phyloP scores from a whole-genome alignment of 2,888 invertebrate genomes.

The Sarcophaga rosellei region DNA sequence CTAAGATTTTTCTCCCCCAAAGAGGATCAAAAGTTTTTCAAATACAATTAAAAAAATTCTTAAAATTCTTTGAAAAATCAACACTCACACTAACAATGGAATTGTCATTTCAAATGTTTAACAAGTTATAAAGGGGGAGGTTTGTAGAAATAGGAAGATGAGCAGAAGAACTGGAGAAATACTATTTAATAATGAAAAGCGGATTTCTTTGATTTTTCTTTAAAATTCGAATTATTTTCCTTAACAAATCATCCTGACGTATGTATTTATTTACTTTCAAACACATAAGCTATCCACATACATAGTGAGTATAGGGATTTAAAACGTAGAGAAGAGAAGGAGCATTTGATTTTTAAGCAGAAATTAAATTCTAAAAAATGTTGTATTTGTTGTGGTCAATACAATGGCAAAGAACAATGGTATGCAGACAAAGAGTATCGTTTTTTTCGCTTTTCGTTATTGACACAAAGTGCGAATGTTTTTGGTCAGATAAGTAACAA shows the following conservation, averaged over 20 bases:
- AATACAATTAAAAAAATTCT: conserved; percentile 31
- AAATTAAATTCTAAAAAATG: conserved; percentile 35
- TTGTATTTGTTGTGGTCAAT: too few relatives aligned
- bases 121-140: too few relatives aligned
- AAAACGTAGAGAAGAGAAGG: too few relatives aligned
- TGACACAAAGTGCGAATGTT: conserved; percentile 42
- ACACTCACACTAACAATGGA: background rate
- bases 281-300: background rate
- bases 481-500: conserved; percentile 66
- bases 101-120: background rate
- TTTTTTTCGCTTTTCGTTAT: too few relatives aligned
- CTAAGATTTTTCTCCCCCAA: background rate
- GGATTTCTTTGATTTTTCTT: conserved; percentile 16
- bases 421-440: too few relatives aligned
- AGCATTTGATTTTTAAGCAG: conserved; percentile 20
- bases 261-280: background rate
- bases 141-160: too few relatives aligned
- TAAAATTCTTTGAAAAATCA: conserved; percentile 16
- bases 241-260: too few relatives aligned
- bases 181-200: conserved; percentile 5
- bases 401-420: too few relatives aligned
- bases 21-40: conserved; percentile 30
- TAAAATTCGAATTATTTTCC: background rate
- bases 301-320: too few relatives aligned
- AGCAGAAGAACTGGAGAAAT: background rate